Evolutionary conservation across 2,888 invertebrate genomes (phyloP).

Genomic region (Eupithecia inturbata): DNA sequence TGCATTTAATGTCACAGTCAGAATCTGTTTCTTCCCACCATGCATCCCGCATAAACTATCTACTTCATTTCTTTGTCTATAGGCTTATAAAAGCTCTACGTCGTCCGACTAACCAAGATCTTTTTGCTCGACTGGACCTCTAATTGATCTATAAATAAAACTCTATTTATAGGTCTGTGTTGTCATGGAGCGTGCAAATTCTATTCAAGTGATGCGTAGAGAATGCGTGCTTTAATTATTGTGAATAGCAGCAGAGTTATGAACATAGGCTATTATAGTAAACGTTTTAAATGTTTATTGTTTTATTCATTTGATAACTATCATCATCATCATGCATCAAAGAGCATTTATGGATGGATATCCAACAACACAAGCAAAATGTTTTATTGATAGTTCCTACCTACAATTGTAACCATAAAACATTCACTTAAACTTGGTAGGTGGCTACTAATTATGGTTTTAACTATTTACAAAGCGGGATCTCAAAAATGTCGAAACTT

Average conservation of each 20-base stretch:
- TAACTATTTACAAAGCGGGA: neutral
- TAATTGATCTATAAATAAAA: slow-evolving; percentile 58
- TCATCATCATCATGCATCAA: neutral
- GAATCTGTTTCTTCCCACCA: neutral
- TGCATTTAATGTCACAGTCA: too few species aligned
- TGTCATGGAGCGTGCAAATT: slow-evolving; percentile 51
- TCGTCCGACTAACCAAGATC: slow-evolving; percentile 7
- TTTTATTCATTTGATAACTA: neutral
- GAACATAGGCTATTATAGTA: neutral
- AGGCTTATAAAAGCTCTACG: neutral
- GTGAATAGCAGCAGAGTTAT: neutral
- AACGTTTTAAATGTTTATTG: neutral
- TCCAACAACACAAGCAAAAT: neutral
- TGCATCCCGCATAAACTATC: neutral
- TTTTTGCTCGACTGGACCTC: slow-evolving; percentile 52
- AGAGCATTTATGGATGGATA: neutral
- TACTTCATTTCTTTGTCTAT: neutral
- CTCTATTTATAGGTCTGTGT: slow-evolving; percentile 49
- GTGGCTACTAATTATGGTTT: too few species aligned
- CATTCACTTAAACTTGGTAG: too few species aligned
- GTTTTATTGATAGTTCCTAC: neutral
- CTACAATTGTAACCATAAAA: too few species aligned
- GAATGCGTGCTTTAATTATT: neutral
- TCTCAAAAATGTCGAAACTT: neutral
- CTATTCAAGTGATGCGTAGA: neutral